Base-by-base conservation (phyloP, 2,888 invertebrate genomes). In the Amphipyra berbera region DNA sequence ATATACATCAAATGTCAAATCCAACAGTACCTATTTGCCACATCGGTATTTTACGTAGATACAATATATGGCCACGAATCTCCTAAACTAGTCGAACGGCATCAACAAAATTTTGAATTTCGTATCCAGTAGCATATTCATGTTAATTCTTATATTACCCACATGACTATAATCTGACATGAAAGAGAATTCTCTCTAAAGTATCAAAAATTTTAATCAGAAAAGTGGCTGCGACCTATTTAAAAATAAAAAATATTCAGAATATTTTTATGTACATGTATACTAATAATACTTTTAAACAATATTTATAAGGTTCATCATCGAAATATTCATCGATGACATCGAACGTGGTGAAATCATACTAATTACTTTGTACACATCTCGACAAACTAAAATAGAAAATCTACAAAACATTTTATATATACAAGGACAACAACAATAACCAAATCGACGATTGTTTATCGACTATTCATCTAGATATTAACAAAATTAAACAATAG, bases 251-350 rank as follows among this genome's bases (percentile, higher is more conserved):
- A 88, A 85, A 87, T 88, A 90, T 87, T 89, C 83, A 86, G 87
- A 88, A 90, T 90, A 90, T 90, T 89, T 89, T 88, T 94, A 94
- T 93, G 79, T 93, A 93, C 93, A 94, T 74, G 76, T 94, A 92
- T 88, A 88, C 94, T 94, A 94, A 91, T 94, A 94, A 94, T 94
- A 94, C 94, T 94, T 93, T 92, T 88, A 93, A 94, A 93, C 91
- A 92, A 93, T 93, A 94, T 93, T 92, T 93, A 94, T 93, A 94
- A 87, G 85, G 85, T 88, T 89, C 76, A 79, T 85, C 81, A 67
- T 85, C 86, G 84, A 87, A 80, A 81, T 85, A 84, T 85, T 76
- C 64, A 77, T 85, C 76, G 82, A 86, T 84, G 87, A 85, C 88
- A 87, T 86, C 84, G 89, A 89, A 85, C 82, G 81, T 86, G 81